phyloP scores from a whole-genome alignment of 2,797 vertebrate species.

The Aphelocoma californica region DNA sequence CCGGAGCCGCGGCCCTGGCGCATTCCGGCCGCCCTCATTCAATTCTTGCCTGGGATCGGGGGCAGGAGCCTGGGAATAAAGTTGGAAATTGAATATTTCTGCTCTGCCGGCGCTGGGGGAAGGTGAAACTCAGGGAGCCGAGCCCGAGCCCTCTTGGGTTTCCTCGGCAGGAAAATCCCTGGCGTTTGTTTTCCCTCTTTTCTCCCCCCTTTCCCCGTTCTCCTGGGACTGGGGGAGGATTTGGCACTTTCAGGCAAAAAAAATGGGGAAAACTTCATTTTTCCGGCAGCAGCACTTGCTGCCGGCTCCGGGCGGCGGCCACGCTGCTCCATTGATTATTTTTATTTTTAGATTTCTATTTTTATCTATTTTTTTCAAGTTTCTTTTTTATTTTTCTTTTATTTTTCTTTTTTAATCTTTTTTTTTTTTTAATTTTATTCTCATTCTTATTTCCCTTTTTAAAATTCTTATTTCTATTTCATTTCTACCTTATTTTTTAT shows the following conservation, averaged over 20 bases:
- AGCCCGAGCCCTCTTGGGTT: neutral
- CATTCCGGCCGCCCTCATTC: slow-evolving; percentile 27
- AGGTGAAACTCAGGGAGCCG: neutral
- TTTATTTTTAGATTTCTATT: no score
- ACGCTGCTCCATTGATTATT: neutral
- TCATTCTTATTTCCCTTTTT: no score
- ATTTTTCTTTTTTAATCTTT: no score
- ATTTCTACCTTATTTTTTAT: no score
- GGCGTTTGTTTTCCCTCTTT: neutral
- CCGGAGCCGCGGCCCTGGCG: neutral
- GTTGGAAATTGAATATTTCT: slow-evolving; percentile 43
- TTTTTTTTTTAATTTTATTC: no score
- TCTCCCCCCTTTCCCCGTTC: neutral
- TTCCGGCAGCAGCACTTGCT: neutral
- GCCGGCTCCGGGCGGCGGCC: neutral
- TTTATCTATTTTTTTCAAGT: no score
- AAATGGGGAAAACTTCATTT: neutral
- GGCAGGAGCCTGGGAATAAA: slow-evolving; percentile 36
- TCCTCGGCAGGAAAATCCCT: neutral
- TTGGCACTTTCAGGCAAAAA: neutral
- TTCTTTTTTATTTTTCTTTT: no score
- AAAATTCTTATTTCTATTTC: no score
- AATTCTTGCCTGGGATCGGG: neutral
- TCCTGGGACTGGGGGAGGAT: neutral
- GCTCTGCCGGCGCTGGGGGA: neutral